Base-by-base conservation (phyloP, 2,888 invertebrate genomes). In the Phrixothrix hirtus region DNA sequence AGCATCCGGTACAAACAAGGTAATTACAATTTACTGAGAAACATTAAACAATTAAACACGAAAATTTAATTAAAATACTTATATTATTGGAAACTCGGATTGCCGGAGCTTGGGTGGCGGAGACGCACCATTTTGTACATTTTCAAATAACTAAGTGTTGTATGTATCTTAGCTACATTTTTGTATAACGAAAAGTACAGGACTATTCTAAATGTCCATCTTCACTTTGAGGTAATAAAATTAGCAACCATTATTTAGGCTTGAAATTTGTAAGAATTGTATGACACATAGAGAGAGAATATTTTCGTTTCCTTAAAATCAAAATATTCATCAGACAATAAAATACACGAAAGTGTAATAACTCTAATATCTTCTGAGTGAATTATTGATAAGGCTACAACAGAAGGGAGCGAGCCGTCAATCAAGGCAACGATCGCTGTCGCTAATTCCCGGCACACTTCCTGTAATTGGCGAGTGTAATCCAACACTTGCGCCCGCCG, bases 401-500 rank as follows among this genome's bases (percentile, higher is more conserved):
- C 35, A 42, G 39, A 44, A 48, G 50, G 48, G 55, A 47, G 50
- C 30, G 45, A 46, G 26, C 53, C 54, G 66, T 65, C 65, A 64
- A 63, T 68, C 68, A 68, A 64, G 54, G 58, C 57, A 50, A 55
- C 55, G 59, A 56, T 57, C 58, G 53, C 56, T 55, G 55, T 61
- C 60, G 66, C 62, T 70, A 70, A 70, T 69, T 69, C 70, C 68
- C 65, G 68, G 64, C 72, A 71, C 70, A 66, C 67, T 70, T 69
- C 64, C 64, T 60, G 70, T 73, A 74, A 74, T 74, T 74, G 74
- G 71, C 71, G 67, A 62, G 63, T 63, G 74, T 73, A 73, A 74
- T 71, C 73, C 72, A 68, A 72, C 72, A 69, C 72, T 69, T 67
- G 66, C 61, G 49, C 57, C 53, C 54, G 55, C 55, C 50, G 50